A percentile compares a stretch with the other conserved stretches of the same genome.
These are phyloP conservation scores for Poeciliopsis retropinna DNA, from an alignment of 2,113 vertebrate species.

Conservation along the genomic window DNA sequence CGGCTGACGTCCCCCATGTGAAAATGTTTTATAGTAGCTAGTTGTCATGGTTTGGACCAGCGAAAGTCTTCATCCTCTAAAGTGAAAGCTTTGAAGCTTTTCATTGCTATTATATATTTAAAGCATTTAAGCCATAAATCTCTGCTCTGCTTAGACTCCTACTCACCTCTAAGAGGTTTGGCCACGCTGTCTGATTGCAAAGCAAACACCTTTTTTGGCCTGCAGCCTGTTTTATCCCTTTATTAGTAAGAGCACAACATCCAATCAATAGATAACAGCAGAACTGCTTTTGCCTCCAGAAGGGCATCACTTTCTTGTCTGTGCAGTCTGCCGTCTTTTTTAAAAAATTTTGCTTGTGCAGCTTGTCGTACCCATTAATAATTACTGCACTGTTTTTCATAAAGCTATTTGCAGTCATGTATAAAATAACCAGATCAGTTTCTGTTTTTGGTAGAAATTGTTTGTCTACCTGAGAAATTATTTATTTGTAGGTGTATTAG, in stretches of 20 bases:
- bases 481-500: background rate
- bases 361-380: slow-evolving; percentile 44
- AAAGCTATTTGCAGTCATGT: background rate
- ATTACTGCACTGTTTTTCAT: slow-evolving; percentile 9
- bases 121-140: slow-evolving; percentile 59
- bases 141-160: slow-evolving; percentile 24
- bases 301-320: slow-evolving; percentile 11
- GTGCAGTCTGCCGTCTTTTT: slow-evolving; percentile 27
- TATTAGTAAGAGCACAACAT: slow-evolving; percentile 57
- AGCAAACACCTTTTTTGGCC: slow-evolving; percentile 62
- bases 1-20: slow-evolving; percentile 6
- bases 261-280: slow-evolving; percentile 58
- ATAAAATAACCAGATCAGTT: background rate
- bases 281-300: slow-evolving; percentile 33
- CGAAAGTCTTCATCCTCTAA: slow-evolving; percentile 40
- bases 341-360: slow-evolving; percentile 28
- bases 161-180: slow-evolving; percentile 52
- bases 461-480: background rate
- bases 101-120: slow-evolving; percentile 60
- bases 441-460: background rate
- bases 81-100: slow-evolving; percentile 53
- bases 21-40: slow-evolving; percentile 28
- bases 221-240: slow-evolving; percentile 47
- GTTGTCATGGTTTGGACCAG: slow-evolving; percentile 33
- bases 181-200: slow-evolving; percentile 50